These are phyloP conservation scores for Lophius piscatorius DNA, from an alignment of 2,113 vertebrate genomes.

Conservation along the genomic window DNA sequence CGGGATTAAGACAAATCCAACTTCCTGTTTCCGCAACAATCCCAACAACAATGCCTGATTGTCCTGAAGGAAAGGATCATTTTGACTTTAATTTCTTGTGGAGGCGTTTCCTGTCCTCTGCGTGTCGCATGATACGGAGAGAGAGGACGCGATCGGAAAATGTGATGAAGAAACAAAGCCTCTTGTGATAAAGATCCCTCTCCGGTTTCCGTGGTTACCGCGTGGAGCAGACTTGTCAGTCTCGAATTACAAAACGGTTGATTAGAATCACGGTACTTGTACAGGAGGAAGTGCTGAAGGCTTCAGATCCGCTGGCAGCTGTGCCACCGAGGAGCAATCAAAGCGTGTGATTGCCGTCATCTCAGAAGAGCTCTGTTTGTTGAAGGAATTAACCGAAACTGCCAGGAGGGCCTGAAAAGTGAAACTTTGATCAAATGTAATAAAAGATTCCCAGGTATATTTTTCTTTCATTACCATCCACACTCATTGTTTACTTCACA, in stretches of 20 bases:
- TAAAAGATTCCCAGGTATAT: too few relatives aligned
- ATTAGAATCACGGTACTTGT: conserved; percentile 80
- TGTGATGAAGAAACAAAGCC: conserved; percentile 14
- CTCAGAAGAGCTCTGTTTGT: conserved; percentile 71
- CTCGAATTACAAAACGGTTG: conserved; percentile 76
- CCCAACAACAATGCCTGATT: too few relatives aligned
- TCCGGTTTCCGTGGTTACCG: conserved; percentile 74
- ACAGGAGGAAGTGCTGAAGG: conserved; percentile 72
- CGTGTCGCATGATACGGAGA: too few relatives aligned
- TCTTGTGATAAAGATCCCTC: conserved; percentile 55
- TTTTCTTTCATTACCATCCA: too few relatives aligned
- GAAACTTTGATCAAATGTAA: conserved; percentile 36
- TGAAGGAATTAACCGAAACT: conserved; percentile 60
- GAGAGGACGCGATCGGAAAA: conserved; percentile 42
- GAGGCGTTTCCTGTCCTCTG: too few relatives aligned
- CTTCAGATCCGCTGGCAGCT: conserved; percentile 76
- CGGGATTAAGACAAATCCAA: too few relatives aligned
- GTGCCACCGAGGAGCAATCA: conserved; percentile 71
- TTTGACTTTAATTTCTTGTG: too few relatives aligned
- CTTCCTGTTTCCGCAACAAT: too few relatives aligned
- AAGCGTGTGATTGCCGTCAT: conserved; percentile 73
- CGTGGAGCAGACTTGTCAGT: conserved; percentile 54
- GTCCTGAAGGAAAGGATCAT: too few relatives aligned
- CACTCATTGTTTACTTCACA: neutral
- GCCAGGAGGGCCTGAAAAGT: conserved; percentile 48